A percentile compares a stretch with the other conserved stretches of the same genome.
These are phyloP conservation scores for Enteromius radiatus DNA, from an alignment of 2,797 vertebrate species.

Conservation along the genomic window DNA sequence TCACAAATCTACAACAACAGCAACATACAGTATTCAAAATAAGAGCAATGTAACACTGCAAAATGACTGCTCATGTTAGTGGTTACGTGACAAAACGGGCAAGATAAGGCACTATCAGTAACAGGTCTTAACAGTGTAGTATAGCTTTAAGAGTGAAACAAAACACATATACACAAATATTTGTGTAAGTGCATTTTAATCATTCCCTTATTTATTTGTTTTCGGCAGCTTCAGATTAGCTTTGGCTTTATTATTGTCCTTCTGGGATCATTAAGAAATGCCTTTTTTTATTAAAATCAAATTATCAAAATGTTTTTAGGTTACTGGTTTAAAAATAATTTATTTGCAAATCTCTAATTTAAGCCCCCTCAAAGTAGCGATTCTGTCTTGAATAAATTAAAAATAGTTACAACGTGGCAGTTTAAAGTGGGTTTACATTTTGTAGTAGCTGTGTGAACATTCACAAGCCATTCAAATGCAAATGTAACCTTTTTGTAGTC, in stretches of 20 bases:
- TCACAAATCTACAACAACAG: conserved; percentile 37
- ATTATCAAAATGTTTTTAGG: background rate
- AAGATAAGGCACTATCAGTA: conserved; percentile 56
- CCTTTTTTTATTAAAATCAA: background rate
- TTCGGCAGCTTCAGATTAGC: conserved; percentile 11
- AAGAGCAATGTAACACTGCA: conserved; percentile 23
- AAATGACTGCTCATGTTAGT: conserved; percentile 20
- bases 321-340: background rate
- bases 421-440: background rate
- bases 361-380: background rate
- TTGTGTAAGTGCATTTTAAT: conserved; percentile 40
- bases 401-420: background rate
- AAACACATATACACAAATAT: conserved; percentile 25
- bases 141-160: conserved; percentile 22
- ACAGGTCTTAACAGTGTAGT: conserved; percentile 34
- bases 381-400: conserved; percentile 7
- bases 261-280: background rate
- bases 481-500: background rate
- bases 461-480: background rate
- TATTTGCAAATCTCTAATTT: background rate
- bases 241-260: conserved; percentile 32
- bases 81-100: conserved; percentile 19
- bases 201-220: background rate
- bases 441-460: conserved; percentile 7
- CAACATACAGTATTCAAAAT: conserved; percentile 4